Evolutionary conservation across 2,888 invertebrate species (phyloP).

Genomic region (Ischnura elegans): DNA sequence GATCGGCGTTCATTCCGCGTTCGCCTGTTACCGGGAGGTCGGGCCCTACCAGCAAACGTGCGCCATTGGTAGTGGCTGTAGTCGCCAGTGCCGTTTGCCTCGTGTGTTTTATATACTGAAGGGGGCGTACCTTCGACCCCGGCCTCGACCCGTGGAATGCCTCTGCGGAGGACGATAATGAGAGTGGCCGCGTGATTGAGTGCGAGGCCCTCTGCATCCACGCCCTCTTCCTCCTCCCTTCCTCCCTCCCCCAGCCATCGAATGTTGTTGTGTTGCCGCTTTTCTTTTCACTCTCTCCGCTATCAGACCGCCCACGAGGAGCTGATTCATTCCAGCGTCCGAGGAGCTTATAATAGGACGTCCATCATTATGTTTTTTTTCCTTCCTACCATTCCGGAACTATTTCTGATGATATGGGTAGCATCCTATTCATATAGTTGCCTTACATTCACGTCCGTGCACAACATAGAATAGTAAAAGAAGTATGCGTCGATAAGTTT

Average conservation of each 20-base stretch:
- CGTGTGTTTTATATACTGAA: background rate
- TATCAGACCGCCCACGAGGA: constrained; percentile 8
- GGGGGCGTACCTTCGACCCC: background rate
- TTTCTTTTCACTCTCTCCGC: background rate
- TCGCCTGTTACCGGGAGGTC: too few relatives aligned
- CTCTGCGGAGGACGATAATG: background rate
- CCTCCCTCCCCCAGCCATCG: background rate
- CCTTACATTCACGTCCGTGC: background rate
- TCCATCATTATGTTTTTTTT: constrained; percentile 6
- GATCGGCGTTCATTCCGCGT: background rate
- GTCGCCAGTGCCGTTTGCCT: background rate
- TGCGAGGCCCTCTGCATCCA: background rate
- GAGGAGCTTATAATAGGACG: background rate
- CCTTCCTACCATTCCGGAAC: background rate
- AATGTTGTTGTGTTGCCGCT: background rate
- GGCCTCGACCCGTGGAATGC: constrained; percentile 3
- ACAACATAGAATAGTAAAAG: background rate
- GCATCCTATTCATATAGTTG: background rate
- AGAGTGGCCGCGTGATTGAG: background rate
- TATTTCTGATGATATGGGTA: background rate
- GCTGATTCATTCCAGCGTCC: background rate
- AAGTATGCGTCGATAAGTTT: too few relatives aligned
- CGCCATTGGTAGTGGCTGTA: background rate
- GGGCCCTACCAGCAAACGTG: too few relatives aligned
- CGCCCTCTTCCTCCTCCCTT: background rate